These are phyloP conservation scores for Agonopterix heracliana DNA, from an alignment of 2,888 invertebrate species.

Conservation along the genomic window DNA sequence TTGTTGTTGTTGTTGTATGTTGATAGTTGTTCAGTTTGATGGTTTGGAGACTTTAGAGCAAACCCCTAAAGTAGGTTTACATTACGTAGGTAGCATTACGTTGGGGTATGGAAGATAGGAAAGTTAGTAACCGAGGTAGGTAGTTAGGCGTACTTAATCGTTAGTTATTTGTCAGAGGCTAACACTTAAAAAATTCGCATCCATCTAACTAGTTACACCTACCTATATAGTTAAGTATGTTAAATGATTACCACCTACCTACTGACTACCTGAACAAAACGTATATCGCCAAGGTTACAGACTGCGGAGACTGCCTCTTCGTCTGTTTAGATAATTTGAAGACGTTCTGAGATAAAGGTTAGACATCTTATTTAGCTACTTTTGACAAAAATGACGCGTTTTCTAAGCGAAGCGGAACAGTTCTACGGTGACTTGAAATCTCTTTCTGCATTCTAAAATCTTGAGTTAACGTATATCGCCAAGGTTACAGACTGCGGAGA, in stretches of 20 bases:
- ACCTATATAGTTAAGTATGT: not conserved
- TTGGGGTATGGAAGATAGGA: too few relatives aligned
- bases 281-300: not conserved
- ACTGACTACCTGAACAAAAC: not conserved
- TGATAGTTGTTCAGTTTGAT: too few relatives aligned
- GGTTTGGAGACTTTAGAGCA: too few relatives aligned
- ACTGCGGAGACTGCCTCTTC: not conserved
- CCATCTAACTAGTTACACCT: not conserved
- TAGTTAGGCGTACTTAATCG: too few relatives aligned
- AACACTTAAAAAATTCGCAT: too few relatives aligned
- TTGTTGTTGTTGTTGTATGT: too few relatives aligned
- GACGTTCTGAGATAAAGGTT: conserved; percentile 31
- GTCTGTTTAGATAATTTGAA: conserved; percentile 2
- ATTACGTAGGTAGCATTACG: too few relatives aligned
- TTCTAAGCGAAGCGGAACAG: conserved; percentile 45
- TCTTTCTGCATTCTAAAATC: conserved; percentile 45
- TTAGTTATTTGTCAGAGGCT: too few relatives aligned
- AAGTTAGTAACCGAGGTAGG: too few relatives aligned
- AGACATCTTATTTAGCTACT: conserved; percentile 18
- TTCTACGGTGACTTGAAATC: conserved; percentile 14
- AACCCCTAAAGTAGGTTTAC: too few relatives aligned
- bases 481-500: not conserved
- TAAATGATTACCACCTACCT: not conserved
- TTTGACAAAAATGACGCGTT: conserved; percentile 16
- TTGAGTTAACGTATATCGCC: conserved; percentile 28